Evolutionary conservation across 2,888 invertebrate genomes (phyloP).

Genomic region (Acrobasis repandana): DNA sequence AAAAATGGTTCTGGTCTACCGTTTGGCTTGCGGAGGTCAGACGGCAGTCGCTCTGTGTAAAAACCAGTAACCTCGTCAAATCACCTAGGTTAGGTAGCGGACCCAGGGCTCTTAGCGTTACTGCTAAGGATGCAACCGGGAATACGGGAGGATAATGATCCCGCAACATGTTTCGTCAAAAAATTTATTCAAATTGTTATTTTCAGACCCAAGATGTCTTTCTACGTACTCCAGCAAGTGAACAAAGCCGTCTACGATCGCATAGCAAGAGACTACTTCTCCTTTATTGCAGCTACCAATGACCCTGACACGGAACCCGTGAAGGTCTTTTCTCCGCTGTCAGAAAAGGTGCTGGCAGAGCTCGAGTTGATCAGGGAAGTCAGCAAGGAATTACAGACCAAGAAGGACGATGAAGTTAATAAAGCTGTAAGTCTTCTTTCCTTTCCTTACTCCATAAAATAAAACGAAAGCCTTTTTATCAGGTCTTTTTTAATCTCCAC

Average conservation of each 20-base stretch:
- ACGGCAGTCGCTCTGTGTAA: too few species aligned
- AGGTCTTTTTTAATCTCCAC: too few species aligned
- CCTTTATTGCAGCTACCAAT: constrained; percentile 36
- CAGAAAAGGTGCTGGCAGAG: constrained; percentile 41
- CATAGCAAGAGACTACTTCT: constrained; percentile 22
- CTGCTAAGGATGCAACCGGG: too few species aligned
- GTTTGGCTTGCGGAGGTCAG: too few species aligned
- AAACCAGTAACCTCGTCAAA: too few species aligned
- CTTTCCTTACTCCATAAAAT: neutral
- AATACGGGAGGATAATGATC: too few species aligned
- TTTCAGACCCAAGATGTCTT: constrained; percentile 3
- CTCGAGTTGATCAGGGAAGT: constrained; percentile 57
- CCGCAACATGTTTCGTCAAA: too few species aligned
- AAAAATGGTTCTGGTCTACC: too few species aligned
- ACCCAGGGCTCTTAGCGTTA: too few species aligned
- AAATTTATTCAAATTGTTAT: too few species aligned
- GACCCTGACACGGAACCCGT: constrained; percentile 37
- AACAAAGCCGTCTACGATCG: constrained; percentile 35
- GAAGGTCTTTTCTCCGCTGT: constrained; percentile 49
- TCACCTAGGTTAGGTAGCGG: too few species aligned
- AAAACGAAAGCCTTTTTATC: neutral
- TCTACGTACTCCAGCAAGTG: constrained; percentile 31
- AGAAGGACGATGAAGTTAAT: constrained; percentile 35
- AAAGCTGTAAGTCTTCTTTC: constrained; percentile 7
- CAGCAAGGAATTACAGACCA: constrained; percentile 48